These are phyloP conservation scores for Drosophila mimetica DNA, from an alignment of 2,888 invertebrate genomes.

Conservation along the genomic window DNA sequence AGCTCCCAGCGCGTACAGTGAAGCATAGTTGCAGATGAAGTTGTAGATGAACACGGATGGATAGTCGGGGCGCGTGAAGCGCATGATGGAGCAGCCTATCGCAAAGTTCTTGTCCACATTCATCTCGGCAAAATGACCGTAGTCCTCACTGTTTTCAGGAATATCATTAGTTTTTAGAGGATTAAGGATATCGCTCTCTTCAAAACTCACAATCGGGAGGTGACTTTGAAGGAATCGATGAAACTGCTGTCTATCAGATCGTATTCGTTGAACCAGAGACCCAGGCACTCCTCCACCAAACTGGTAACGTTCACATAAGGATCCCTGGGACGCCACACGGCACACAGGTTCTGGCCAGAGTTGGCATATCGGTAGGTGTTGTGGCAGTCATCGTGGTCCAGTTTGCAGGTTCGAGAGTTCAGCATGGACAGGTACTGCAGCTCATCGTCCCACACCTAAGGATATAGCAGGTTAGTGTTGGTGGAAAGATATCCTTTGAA, in stretches of 20 bases:
- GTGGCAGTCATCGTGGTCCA: constrained; percentile 83
- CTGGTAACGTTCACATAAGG: constrained; percentile 79
- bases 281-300: constrained; percentile 79
- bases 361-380: constrained; percentile 81
- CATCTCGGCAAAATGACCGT: constrained; percentile 84
- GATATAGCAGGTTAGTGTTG: not conserved
- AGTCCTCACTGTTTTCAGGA: constrained; percentile 76
- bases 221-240: constrained; percentile 77
- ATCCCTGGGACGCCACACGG: constrained; percentile 76
- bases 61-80: constrained; percentile 80
- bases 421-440: constrained; percentile 82
- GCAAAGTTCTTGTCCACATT: constrained; percentile 82
- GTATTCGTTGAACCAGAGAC: constrained; percentile 83
- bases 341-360: constrained; percentile 82
- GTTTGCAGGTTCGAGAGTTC: constrained; percentile 81
- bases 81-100: constrained; percentile 82
- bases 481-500: not conserved
- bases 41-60: constrained; percentile 78
- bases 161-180: accelerated
- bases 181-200: not conserved
- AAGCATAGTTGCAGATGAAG: constrained; percentile 83
- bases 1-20: constrained; percentile 80
- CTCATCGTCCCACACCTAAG: constrained; percentile 83
- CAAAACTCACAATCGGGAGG: constrained; percentile 80
- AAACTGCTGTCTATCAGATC: constrained; percentile 81